Conservation (phyloP, 2,113 vertebrate genomes). For the Astur gentilis region DNA sequence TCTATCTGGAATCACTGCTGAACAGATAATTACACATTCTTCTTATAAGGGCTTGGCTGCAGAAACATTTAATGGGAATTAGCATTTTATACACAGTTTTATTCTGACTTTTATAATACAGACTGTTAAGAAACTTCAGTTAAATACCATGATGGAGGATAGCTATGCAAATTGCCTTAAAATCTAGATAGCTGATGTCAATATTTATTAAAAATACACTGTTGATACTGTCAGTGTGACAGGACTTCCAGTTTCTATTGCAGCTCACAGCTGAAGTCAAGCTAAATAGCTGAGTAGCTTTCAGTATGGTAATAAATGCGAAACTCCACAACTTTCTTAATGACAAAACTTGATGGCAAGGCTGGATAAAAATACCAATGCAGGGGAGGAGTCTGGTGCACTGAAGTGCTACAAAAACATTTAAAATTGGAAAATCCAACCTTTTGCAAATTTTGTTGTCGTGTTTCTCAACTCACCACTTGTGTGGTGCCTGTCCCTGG, state of each 20-base stretch:
- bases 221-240: neutral
- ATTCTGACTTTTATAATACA: neutral
- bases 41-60: neutral
- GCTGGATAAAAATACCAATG: neutral
- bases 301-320: neutral
- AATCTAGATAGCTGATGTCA: neutral
- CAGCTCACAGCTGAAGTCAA: neutral
- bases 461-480: neutral
- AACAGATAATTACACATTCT: neutral
- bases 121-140: neutral
- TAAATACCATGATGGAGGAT: neutral
- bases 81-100: neutral
- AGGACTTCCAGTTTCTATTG: neutral
- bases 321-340: neutral
- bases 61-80: neutral
- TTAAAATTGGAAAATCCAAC: neutral
- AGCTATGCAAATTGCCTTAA: neutral
- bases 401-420: neutral
- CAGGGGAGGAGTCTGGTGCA: neutral
- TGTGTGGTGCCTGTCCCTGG: neutral
- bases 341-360: neutral
- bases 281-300: neutral
- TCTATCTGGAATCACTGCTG: neutral
- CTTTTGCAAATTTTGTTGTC: neutral
- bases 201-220: neutral